Base-by-base conservation (phyloP, 2,888 invertebrate genomes). In the Odontothrips loti region DNA sequence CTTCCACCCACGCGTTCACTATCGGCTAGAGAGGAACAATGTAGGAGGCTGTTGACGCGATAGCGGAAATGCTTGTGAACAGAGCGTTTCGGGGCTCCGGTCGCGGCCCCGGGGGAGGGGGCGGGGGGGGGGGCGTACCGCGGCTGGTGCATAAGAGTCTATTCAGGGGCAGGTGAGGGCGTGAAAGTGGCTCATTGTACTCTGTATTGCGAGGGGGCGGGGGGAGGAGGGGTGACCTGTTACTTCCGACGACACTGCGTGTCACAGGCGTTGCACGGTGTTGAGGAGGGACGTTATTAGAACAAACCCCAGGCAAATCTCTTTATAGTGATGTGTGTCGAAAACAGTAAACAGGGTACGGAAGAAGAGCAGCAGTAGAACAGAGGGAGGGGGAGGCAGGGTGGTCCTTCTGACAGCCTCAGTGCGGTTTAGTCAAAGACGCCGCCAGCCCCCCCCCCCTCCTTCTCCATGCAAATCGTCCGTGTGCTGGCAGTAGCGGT, bases 1-100 rank as follows among this genome's bases (percentile, higher is more conserved):
- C 58, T 58, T 58, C 58, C 68, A 75, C 68, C 68, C 68, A 75
- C 68, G 68, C 68, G 68, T n/a, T 20, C 68, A 12, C n/a, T 75
- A 75, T 75, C 68, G 27, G 23, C 23, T 27, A 75, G 9, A 27
- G 68, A 75, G 68, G 68, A 75, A 75, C 68, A 75, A 75, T 75
- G 68, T 75, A 75, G 68, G 68, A 75, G 68, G 68, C 68, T 75
- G 58, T 43, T 43, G 34, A 6, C 6, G 58, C 58, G 68, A 75
- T 75, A 75, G 68, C 27, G 68, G 27, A 20, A 12, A 20, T 51
- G 51, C 34, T 43, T 43, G 34, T 43, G 34, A 43, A 43, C 34
- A 43, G 34, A 43, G 34, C 34, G 34, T 43, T 43, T 43, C 34
- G 34, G 34, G 34, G 34, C 34, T 43, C 12, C 58, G 58, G 6